phyloP scores from a whole-genome alignment of 2,888 invertebrate species.

The Formica aserva region DNA sequence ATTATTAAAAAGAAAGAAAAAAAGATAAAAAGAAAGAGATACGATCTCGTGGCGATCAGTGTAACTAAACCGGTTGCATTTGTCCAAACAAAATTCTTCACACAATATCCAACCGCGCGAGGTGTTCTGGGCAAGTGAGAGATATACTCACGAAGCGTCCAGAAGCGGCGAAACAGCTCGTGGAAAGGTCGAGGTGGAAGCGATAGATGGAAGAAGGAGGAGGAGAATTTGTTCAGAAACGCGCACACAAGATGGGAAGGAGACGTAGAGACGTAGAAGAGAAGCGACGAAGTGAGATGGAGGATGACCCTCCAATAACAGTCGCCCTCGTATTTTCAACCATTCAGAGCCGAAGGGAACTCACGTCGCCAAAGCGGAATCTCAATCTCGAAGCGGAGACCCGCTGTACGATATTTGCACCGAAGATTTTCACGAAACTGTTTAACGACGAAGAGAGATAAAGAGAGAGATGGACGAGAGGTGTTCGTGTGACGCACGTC shows the following conservation, averaged over 20 bases:
- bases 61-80: conserved; percentile 41
- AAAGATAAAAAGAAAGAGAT: neutral
- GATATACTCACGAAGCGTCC: conserved; percentile 29
- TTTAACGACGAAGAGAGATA: conserved; percentile 25
- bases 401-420: conserved; percentile 39
- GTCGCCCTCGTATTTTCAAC: conserved; percentile 72
- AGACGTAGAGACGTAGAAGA: conserved; percentile 31
- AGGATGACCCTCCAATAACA: conserved; percentile 71
- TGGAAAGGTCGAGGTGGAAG: conserved; percentile 55
- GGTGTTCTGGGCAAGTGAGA: conserved; percentile 36
- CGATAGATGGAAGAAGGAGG: conserved; percentile 37
- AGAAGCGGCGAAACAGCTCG: conserved; percentile 44
- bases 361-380: conserved; percentile 69
- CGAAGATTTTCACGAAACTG: conserved; percentile 44
- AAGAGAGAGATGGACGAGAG: neutral
- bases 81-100: conserved; percentile 38
- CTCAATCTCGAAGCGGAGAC: conserved; percentile 62
- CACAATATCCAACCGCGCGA: conserved; percentile 24
- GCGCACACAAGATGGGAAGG: conserved; percentile 3
- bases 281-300: conserved; percentile 42
- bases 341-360: conserved; percentile 66
- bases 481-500: neutral
- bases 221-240: conserved; percentile 39
- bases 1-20: neutral
- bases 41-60: conserved; percentile 27